Conservation (phyloP, 2,113 vertebrate genomes). For the Ailuropoda melanoleuca region DNA sequence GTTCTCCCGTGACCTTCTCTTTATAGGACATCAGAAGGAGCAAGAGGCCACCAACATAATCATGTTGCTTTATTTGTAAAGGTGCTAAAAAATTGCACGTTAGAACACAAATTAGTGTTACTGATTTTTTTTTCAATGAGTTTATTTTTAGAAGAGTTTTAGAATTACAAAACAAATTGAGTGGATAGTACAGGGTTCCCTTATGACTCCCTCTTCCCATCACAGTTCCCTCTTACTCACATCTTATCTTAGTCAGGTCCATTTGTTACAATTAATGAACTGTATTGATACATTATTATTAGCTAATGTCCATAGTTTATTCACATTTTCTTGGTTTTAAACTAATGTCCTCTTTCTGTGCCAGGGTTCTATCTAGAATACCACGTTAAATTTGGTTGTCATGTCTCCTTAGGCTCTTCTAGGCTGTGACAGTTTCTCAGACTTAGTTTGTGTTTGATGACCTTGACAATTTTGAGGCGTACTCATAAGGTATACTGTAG, state of each 20-base stretch:
- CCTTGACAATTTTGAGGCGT: not conserved
- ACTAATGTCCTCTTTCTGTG: not conserved
- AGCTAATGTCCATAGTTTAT: not conserved
- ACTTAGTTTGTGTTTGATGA: not conserved
- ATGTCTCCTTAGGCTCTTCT: not conserved
- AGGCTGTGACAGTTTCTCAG: not conserved
- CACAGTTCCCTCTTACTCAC: not conserved
- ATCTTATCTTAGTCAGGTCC: not conserved
- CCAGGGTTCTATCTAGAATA: not conserved
- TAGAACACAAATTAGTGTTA: not conserved
- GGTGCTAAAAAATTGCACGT: not conserved
- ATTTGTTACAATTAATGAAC: not conserved
- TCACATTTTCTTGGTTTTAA: not conserved
- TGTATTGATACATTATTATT: not conserved
- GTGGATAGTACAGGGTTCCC: not conserved
- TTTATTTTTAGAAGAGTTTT: constrained; percentile 16
- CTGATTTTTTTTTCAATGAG: not conserved
- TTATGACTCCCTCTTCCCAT: not conserved
- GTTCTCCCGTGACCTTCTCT: not conserved
- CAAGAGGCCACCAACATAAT: not conserved
- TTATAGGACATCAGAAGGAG: not conserved
- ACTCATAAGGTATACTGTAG: not conserved
- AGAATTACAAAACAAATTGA: not conserved
- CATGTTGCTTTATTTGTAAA: not conserved
- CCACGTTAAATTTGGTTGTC: not conserved